phyloP scores from a whole-genome alignment of 2,797 vertebrate genomes.

The Apogon talboti region DNA sequence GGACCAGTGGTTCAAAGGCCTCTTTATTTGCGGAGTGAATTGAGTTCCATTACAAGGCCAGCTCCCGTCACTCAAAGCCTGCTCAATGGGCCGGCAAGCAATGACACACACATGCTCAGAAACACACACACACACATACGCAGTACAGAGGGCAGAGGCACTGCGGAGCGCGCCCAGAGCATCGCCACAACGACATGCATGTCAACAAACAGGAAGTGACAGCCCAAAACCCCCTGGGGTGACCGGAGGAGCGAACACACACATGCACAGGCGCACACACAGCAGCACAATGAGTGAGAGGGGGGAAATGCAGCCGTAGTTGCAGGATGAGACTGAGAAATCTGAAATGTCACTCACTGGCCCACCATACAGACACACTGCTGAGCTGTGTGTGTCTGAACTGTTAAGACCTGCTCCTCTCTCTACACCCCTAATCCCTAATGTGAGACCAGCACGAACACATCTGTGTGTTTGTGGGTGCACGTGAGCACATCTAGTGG shows the following conservation, averaged over 20 bases:
- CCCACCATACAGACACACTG: constrained; percentile 33
- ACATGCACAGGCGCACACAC: constrained; percentile 40
- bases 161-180: constrained; percentile 74
- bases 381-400: constrained; percentile 34
- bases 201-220: constrained; percentile 83
- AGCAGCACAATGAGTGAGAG: constrained; percentile 43
- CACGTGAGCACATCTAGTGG: constrained; percentile 27
- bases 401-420: constrained; percentile 38
- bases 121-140: constrained; percentile 23
- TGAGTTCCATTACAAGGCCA: constrained; percentile 82
- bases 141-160: constrained; percentile 55
- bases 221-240: constrained; percentile 75
- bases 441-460: constrained; percentile 39
- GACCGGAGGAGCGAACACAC: constrained; percentile 67
- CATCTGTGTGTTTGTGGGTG: constrained; percentile 45
- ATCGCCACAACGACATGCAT: constrained; percentile 74
- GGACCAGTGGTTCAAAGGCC: constrained; percentile 78
- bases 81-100: constrained; percentile 69
- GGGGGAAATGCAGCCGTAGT: constrained; percentile 36
- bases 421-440: constrained; percentile 48
- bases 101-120: constrained; percentile 53
- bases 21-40: constrained; percentile 84
- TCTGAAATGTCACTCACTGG: constrained; percentile 71
- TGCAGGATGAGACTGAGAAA: constrained; percentile 69
- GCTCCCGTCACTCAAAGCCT: constrained; percentile 74